Conservation (phyloP, 2,797 vertebrate species). For the Platalea minor region DNA sequence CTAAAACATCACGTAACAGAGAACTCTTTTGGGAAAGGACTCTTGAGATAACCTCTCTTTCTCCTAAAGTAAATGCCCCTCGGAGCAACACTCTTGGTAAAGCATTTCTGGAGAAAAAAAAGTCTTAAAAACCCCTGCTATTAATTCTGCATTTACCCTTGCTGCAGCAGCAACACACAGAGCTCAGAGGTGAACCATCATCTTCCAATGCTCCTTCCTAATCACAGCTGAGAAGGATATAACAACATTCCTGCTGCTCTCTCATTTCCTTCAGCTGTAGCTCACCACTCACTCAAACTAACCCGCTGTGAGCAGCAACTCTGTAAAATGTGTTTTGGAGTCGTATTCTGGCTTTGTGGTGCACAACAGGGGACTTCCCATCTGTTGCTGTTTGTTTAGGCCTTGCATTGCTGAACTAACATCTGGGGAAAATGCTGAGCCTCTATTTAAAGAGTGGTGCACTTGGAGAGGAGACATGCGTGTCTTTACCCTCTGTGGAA, state of each 20-base stretch:
- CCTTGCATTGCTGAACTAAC: not conserved
- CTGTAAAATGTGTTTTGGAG: not conserved
- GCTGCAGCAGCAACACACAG: not conserved
- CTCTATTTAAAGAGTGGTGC: not conserved
- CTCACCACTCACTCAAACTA: not conserved
- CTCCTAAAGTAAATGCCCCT: not conserved
- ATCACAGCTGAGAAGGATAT: not conserved
- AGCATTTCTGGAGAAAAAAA: not conserved
- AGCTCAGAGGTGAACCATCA: not conserved
- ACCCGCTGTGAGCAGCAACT: not conserved
- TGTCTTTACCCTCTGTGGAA: not conserved
- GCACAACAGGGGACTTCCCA: not conserved
- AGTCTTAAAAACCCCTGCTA: not conserved
- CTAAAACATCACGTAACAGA: not conserved
- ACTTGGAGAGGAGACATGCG: fast-evolving
- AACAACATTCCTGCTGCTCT: not conserved
- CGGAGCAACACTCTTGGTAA: not conserved
- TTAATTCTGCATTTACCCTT: conserved; percentile 5
- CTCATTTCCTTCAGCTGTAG: not conserved
- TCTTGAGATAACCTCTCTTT: not conserved
- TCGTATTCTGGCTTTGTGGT: not conserved
- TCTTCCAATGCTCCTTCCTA: not conserved
- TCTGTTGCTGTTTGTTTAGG: conserved; percentile 35
- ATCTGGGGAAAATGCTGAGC: not conserved
- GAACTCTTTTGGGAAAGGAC: not conserved